These are phyloP conservation scores for Laodelphax striatellus DNA, from an alignment of 1,140 invertebrate species.

Conservation along the genomic window DNA sequence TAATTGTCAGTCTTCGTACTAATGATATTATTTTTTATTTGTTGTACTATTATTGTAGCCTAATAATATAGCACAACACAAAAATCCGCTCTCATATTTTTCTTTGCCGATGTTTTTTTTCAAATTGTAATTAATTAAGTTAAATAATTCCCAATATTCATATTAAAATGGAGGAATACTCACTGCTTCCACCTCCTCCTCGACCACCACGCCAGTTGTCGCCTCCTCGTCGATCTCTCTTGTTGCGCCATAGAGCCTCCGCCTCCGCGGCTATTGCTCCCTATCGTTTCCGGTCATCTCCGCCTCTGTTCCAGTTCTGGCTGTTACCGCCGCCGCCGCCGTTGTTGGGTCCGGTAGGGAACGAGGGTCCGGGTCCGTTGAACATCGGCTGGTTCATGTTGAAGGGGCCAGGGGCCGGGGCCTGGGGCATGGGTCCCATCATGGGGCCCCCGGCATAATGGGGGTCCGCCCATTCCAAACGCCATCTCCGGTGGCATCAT, in stretches of 20 bases:
- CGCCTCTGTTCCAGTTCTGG: background rate
- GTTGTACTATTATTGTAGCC: too few relatives aligned
- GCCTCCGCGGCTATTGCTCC: slow-evolving; percentile 1
- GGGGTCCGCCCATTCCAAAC: background rate
- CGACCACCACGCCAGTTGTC: background rate
- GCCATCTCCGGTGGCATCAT: slow-evolving; percentile 14
- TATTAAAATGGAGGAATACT: too few relatives aligned
- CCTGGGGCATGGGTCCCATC: background rate
- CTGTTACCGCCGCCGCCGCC: background rate
- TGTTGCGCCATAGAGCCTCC: background rate
- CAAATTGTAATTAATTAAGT: too few relatives aligned
- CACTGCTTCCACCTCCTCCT: background rate
- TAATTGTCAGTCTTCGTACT: too few relatives aligned
- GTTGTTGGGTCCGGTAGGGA: background rate
- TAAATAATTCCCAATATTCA: too few relatives aligned
- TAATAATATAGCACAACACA: too few relatives aligned
- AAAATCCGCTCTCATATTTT: too few relatives aligned
- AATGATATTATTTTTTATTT: too few relatives aligned
- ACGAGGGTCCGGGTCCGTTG: background rate
- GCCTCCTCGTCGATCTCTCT: background rate
- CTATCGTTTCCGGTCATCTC: background rate
- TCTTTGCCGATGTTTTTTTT: too few relatives aligned
- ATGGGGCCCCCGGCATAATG: slow-evolving; percentile 5
- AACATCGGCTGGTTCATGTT: slow-evolving; percentile 1
- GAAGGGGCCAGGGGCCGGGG: background rate